Evolutionary conservation across 64 coral and sea anemone species (phyloP), one percentile per base, ranked within the genome.

Genomic region (Montipora foliosa): DNA sequence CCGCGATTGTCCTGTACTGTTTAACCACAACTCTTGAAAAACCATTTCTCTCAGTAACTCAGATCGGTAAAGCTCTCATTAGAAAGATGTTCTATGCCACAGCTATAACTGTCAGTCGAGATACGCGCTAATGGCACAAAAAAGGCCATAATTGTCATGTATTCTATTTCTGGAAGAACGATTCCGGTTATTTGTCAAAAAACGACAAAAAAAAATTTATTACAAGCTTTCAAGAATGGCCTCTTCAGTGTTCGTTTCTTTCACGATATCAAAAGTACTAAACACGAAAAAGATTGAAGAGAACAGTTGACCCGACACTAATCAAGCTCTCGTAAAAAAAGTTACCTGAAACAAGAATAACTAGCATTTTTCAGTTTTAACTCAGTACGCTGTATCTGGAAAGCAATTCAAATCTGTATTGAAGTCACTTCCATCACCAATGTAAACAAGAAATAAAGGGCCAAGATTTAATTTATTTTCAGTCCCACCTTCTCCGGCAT

Each of bases 141-240:
- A 86, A 86, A 64, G 64, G 17, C 21, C 64, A 71, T 8, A 86
- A 86, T 86, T 86, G 82, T 45, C 16, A 50, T 71, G 64, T 52
- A 71, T 46, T 72, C 62, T 71, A 68, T 19, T 86, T 71, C 66
- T 64, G 71, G 82, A 66, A 72, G 47, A 70, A 86, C 82, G 49
- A 86, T 86, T 86, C 68, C 17, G 47, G 66, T 44, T 64, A 86
- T 86, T 86, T 86, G 82, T 86, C 66, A 86, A 8, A 86, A 86
- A 86, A 86, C 71, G 82, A 86, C 82, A 86, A 49, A 4, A 86
- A 86, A 86, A 29, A 29, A 29, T 29, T 37, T 37, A 37, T 86
- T 7, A 37, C 16, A 86, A 47, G 66, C n/a, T 72, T 50, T 70
- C 21, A 50, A 44, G 44, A 72, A 86, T 86, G 70, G 5, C 47